A percentile compares a stretch with the other conserved stretches of the same genome.
Conservation (phyloP, 2,797 vertebrate species). For the Allobates femoralis region DNA sequence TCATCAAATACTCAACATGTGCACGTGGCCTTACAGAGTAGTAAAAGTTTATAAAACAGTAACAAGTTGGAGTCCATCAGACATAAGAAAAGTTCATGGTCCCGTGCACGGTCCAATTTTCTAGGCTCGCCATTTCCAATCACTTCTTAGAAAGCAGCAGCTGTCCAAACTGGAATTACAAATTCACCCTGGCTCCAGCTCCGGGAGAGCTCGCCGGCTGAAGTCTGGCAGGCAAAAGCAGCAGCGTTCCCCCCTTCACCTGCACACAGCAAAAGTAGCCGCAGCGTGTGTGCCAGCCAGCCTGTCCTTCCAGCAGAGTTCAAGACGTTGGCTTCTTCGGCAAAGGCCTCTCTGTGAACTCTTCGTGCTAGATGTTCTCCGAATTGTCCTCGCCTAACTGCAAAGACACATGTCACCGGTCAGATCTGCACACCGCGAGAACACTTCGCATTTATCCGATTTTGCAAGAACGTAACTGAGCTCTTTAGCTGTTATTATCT, state of each 20-base stretch:
- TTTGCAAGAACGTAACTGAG: neutral
- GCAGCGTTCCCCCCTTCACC: conserved; percentile 8
- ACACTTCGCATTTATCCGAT: neutral
- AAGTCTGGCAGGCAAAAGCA: neutral
- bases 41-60: too few species aligned
- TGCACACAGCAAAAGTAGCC: conserved; percentile 20
- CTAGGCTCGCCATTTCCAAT: neutral
- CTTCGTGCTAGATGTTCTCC: neutral
- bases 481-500: neutral
- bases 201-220: conserved; percentile 9
- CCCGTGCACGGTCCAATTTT: neutral
- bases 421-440: neutral
- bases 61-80: neutral
- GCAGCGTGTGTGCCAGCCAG: neutral
- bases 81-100: neutral
- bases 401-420: neutral
- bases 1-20: too few species aligned
- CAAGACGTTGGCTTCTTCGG: neutral
- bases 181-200: neutral
- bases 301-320: neutral
- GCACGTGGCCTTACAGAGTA: too few species aligned
- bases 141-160: conserved; percentile 40
- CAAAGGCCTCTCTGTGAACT: neutral
- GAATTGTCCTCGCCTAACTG: neutral
- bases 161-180: conserved; percentile 15